Conservation (phyloP, 30 jellyfish, hydroid and myxozoan genomes). For the Clytia hemisphaerica region DNA sequence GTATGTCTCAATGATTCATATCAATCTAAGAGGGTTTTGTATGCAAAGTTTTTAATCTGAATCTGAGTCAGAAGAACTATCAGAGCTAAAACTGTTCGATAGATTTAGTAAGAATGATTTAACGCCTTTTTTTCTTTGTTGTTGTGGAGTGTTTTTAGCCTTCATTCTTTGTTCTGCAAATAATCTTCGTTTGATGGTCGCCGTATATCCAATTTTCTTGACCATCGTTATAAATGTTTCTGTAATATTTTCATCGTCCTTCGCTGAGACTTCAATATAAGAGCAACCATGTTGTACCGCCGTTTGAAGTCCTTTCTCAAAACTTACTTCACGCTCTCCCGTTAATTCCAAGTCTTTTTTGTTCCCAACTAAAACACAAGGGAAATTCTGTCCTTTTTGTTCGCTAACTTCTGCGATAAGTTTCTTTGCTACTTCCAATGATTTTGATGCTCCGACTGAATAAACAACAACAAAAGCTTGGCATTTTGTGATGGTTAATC, state of each 20-base stretch:
- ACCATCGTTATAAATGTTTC: conserved; percentile 16
- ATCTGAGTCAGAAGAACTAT: no score
- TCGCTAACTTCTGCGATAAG: conserved; percentile 1
- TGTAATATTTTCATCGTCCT: conserved; percentile 5
- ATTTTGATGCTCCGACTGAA: conserved; percentile 6
- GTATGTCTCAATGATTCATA: no score
- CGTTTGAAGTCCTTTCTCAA: conserved; percentile 18
- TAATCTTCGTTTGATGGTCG: no score
- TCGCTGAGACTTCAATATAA: conserved; percentile 31
- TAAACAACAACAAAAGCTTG: conserved; percentile 33
- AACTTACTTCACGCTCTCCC: conserved; percentile 4
- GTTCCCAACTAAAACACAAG: conserved; percentile 37
- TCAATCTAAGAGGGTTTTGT: no score
- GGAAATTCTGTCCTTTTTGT: conserved; percentile 16
- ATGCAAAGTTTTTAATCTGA: no score
- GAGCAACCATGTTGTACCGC: conserved; percentile 22
- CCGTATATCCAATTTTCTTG: no score
- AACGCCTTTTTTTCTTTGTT: no score
- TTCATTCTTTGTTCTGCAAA: no score
- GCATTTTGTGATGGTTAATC: conserved; percentile 26
- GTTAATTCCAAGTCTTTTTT: conserved; percentile 26
- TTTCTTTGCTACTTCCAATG: conserved; percentile 11
- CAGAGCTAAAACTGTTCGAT: no score
- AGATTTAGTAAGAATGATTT: no score
- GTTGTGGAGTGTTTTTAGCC: no score